phyloP scores from a whole-genome alignment of 1,140 invertebrate species.

The Bathynomus jamesi region DNA sequence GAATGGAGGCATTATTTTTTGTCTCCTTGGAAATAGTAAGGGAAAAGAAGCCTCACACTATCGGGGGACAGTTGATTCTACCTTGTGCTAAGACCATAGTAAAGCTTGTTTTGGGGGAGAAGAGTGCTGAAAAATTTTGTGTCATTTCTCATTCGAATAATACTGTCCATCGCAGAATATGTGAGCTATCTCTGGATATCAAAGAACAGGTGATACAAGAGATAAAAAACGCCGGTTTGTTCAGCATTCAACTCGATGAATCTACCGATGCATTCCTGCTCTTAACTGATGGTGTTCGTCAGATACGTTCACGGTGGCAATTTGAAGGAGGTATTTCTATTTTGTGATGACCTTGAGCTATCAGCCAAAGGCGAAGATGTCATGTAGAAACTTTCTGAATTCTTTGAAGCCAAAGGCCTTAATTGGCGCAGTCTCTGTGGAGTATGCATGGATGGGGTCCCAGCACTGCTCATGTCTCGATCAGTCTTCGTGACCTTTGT shows the following conservation, averaged over 20 bases:
- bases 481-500: too few relatives aligned
- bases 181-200: slow-evolving; percentile 6
- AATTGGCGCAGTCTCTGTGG: too few relatives aligned
- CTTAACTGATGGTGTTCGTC: not conserved
- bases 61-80: slow-evolving; percentile 14
- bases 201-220: slow-evolving; percentile 19
- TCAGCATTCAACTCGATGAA: slow-evolving; percentile 17
- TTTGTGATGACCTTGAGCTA: not conserved
- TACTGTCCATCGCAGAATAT: slow-evolving; percentile 10
- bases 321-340: slow-evolving; percentile 5
- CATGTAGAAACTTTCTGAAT: too few relatives aligned
- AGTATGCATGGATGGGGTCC: too few relatives aligned
- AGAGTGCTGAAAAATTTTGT: slow-evolving; percentile 6
- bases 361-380: too few relatives aligned
- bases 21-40: slow-evolving; percentile 19
- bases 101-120: slow-evolving; percentile 11
- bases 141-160: slow-evolving; percentile 13
- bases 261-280: slow-evolving; percentile 2
- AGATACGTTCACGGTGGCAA: not conserved
- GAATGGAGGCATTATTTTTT: slow-evolving; percentile 24
- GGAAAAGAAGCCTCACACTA: slow-evolving; percentile 19
- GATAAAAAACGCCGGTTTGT: slow-evolving; percentile 13
- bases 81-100: slow-evolving; percentile 21
- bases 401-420: too few relatives aligned
- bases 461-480: too few relatives aligned